Conservation (phyloP, 2,113 vertebrate genomes). For the Cinclus cinclus region DNA sequence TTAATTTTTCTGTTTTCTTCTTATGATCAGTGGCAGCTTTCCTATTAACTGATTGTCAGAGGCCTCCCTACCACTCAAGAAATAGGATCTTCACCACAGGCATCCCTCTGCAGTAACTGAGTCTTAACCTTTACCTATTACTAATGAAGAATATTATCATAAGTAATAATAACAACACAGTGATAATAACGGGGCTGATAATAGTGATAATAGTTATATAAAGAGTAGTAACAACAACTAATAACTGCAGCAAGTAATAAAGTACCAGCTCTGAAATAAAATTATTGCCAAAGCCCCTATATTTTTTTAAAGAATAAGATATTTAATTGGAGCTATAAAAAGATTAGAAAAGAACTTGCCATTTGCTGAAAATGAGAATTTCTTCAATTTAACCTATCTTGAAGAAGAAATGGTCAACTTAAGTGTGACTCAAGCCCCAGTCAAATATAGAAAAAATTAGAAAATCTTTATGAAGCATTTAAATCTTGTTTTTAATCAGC, state of each 20-base stretch:
- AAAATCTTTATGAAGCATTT: neutral
- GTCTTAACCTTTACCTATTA: neutral
- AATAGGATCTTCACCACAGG: neutral
- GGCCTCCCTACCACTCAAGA: neutral
- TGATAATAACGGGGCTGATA: neutral
- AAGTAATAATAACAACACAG: neutral
- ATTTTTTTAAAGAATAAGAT: neutral
- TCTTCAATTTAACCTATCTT: neutral
- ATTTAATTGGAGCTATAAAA: neutral
- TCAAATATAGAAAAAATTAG: neutral
- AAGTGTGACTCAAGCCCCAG: neutral
- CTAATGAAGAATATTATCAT: neutral
- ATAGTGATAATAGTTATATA: neutral
- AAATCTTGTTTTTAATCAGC: neutral
- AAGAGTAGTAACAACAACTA: neutral
- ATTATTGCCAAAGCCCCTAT: fast-evolving
- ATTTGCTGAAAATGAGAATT: neutral
- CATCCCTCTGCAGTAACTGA: neutral
- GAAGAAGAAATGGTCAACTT: neutral
- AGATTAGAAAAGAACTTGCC: neutral
- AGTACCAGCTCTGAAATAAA: neutral
- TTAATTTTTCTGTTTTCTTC: neutral
- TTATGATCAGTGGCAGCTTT: neutral
- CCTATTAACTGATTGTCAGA: neutral
- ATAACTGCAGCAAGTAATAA: neutral